These are phyloP conservation scores for Ptilorrhoa leucosticta DNA, from an alignment of 2,113 vertebrate species.

Conservation along the genomic window DNA sequence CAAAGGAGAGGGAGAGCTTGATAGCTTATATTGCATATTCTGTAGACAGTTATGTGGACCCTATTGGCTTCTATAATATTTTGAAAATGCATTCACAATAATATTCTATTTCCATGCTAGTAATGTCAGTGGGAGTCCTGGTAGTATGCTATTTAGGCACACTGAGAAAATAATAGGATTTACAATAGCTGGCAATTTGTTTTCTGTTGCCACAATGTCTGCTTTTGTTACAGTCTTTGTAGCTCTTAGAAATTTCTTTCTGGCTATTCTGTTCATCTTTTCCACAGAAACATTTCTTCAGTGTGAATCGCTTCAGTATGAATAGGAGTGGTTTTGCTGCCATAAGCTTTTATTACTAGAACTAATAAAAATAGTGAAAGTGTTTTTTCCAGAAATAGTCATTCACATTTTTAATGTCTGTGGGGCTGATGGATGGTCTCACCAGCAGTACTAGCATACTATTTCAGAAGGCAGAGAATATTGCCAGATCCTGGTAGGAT, in stretches of 20 bases:
- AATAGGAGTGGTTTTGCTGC: not conserved
- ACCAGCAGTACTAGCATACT: not conserved
- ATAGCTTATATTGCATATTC: not conserved
- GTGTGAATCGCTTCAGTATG: not conserved
- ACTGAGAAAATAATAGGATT: constrained; percentile 71
- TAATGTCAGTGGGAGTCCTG: constrained; percentile 56
- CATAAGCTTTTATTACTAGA: constrained; percentile 19
- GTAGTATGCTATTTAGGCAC: constrained; percentile 53
- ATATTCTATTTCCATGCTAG: constrained; percentile 61
- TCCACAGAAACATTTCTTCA: constrained; percentile 31
- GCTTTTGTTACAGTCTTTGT: constrained; percentile 48
- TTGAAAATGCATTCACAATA: constrained; percentile 58
- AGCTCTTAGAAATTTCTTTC: constrained; percentile 53
- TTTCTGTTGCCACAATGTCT: constrained; percentile 43
- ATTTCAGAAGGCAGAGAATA: not conserved
- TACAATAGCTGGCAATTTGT: constrained; percentile 70
- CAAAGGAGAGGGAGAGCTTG: not conserved
- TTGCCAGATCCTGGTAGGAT: not conserved
- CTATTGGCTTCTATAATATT: constrained; percentile 48
- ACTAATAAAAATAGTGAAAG: not conserved
- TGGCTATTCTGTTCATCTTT: constrained; percentile 41
- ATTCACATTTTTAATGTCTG: not conserved
- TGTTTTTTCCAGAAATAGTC: constrained; percentile 8
- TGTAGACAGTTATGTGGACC: not conserved
- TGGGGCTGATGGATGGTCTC: not conserved